Evolutionary conservation across 2,888 invertebrate species (phyloP).

Genomic region (Steinernema scapterisci): DNA sequence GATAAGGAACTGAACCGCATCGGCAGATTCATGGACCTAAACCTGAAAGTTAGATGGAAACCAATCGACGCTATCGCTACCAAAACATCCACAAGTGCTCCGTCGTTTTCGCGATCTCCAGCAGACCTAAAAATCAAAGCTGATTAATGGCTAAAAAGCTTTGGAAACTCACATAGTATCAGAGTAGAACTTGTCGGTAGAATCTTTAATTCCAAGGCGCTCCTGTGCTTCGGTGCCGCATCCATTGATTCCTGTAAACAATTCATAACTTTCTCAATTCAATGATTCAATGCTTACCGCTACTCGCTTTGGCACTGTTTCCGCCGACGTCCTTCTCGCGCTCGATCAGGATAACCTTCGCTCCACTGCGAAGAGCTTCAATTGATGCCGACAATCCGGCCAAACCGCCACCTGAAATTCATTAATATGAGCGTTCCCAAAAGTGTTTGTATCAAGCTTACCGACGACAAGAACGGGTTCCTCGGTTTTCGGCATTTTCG

Average conservation of each 20-base stretch:
- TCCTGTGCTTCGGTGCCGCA: constrained; percentile 60
- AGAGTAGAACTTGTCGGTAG: constrained; percentile 52
- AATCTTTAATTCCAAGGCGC: constrained; percentile 53
- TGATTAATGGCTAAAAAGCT: too few relatives aligned
- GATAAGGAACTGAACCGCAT: constrained; percentile 56
- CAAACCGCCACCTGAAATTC: constrained; percentile 34
- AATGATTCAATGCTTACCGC: constrained; percentile 47
- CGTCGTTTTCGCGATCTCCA: constrained; percentile 66
- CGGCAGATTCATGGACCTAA: constrained; percentile 52
- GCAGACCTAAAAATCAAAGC: too few relatives aligned
- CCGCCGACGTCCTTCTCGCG: constrained; percentile 63
- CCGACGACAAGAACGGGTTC: constrained; percentile 65
- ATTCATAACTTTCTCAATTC: not conserved
- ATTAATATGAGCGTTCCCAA: not conserved
- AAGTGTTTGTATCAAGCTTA: not conserved
- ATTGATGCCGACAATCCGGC: constrained; percentile 63
- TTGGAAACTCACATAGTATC: too few relatives aligned
- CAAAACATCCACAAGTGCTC: constrained; percentile 60
- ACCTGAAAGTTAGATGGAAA: too few relatives aligned
- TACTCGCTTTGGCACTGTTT: constrained; percentile 66
- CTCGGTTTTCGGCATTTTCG: constrained; percentile 41
- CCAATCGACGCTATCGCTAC: too few relatives aligned
- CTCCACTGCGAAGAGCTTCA: constrained; percentile 51
- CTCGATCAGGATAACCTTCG: constrained; percentile 59
- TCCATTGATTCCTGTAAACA: constrained; percentile 60